phyloP scores from a whole-genome alignment of 1,140 invertebrate genomes.

The Grapholita molesta region DNA sequence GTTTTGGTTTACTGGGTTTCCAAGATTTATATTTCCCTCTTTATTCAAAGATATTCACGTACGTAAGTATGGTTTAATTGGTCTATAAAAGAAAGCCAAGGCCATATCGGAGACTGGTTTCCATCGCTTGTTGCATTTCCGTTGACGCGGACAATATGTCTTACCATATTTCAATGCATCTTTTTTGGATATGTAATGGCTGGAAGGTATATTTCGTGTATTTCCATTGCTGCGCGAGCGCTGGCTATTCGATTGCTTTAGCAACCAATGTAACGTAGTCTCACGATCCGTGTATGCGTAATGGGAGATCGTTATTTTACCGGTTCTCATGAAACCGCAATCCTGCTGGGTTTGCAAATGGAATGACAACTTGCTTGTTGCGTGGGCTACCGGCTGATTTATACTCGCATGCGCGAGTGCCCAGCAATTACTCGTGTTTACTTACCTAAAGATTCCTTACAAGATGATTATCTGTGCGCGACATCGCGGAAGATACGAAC shows the following conservation, averaged over 20 bases:
- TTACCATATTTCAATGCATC: constrained; percentile 15
- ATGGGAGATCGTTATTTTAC: not conserved
- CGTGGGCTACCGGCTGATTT: constrained; percentile 13
- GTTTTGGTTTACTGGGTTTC: not conserved
- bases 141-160: constrained; percentile 1
- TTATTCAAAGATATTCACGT: not conserved
- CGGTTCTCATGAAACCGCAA: not conserved
- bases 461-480: not conserved
- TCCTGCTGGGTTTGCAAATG: not conserved
- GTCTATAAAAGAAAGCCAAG: not conserved
- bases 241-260: not conserved
- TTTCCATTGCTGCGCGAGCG: not conserved
- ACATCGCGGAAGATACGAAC: not conserved
- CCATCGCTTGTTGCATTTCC: constrained; percentile 3
- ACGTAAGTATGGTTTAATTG: too few relatives aligned
- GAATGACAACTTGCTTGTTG: not conserved
- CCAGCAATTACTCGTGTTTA: constrained; percentile 6
- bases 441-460: not conserved
- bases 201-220: not conserved
- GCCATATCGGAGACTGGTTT: not conserved
- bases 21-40: not conserved
- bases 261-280: not conserved
- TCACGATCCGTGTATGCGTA: not conserved
- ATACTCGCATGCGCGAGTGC: not conserved
- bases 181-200: constrained; percentile 11